Base-by-base conservation (phyloP, 2,113 vertebrate genomes). In the Dendrocopos noguchii region DNA sequence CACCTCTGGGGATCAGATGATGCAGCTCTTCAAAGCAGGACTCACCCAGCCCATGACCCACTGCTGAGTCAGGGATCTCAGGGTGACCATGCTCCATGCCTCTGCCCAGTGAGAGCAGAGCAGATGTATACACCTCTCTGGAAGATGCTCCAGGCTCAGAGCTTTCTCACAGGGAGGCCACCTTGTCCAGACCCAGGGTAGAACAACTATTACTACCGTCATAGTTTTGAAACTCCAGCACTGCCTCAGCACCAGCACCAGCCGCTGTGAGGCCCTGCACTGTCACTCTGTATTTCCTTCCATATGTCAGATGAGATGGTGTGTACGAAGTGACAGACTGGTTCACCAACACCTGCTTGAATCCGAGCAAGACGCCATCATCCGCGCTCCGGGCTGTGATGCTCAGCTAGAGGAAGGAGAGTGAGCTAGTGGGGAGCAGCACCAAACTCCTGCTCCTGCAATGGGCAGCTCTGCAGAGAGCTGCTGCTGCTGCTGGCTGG, bases 381-480 rank as follows among this genome's bases (percentile, higher is more conserved):
- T 72, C 33, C 1, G 9, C 46, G 53, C 82, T 93, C 22, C 56
- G 11, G 76, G 68, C 14, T 1, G 92, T 95, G 85, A 95, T 73
- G 82, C 91, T 94, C 82, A 96, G 39, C 95, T 96, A 56, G 25
- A 91, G 64, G n/a, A 76, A 80, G 9, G 50, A 91, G 20, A 89
- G 6, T 25, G 34, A 91, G 17, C 29, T 71, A 57, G 8, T 84
- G 34, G 22, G 19, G 17, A 74, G n/a, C 22, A 66, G 87, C 29
- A 79, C 33, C 3, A 2, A 25, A 5, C 65, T 39, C 47, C 47
- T 1, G 1, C 22, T n/a, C 34, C 52, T 29, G 70, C 28, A 10
- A 29, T 19, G 52, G 18, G 42, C 36, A 72, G 42, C 13, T 22
- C 33, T 60, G 27, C 2, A 4, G 12, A 61, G 39, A 70, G 33